These are phyloP conservation scores for Noctilio leporinus DNA, from an alignment of 2,113 vertebrate species.

Conservation along the genomic window DNA sequence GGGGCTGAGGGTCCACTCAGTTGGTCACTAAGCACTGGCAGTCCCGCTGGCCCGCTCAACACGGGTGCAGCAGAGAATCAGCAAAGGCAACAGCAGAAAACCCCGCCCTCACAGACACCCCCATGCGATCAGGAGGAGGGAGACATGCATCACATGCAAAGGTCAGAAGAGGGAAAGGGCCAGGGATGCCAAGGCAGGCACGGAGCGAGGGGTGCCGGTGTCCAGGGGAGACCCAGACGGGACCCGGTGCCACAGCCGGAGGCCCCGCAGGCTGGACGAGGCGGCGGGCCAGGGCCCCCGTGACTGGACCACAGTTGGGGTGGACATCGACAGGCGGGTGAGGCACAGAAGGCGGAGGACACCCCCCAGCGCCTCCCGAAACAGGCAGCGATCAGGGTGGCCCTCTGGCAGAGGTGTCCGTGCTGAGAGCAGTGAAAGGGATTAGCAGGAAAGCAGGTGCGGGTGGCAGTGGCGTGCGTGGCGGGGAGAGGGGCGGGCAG, in stretches of 20 bases:
- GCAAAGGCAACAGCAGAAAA: not conserved
- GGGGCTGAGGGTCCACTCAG: not conserved
- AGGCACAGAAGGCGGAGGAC: not conserved
- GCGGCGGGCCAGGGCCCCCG: not conserved
- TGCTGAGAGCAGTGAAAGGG: not conserved
- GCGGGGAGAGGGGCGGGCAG: not conserved
- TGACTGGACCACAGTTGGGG: not conserved
- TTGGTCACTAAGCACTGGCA: not conserved
- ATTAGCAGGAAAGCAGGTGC: not conserved
- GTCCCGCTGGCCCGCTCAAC: not conserved
- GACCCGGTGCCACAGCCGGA: not conserved
- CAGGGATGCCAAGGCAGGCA: not conserved
- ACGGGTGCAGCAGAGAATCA: too few relatives aligned
- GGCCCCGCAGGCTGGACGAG: not conserved
- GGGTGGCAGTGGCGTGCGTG: accelerated
- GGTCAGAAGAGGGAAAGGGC: too few relatives aligned
- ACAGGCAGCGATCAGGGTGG: not conserved
- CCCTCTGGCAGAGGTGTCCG: not conserved
- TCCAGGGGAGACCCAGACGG: not conserved
- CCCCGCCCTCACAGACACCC: not conserved
- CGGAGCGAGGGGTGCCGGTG: not conserved
- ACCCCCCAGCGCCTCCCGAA: not conserved
- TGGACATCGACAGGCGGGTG: accelerated
- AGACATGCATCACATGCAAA: accelerated
- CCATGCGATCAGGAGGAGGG: not conserved